Conservation (phyloP, 2,113 vertebrate genomes). For the Ctenodactylus gundi region DNA sequence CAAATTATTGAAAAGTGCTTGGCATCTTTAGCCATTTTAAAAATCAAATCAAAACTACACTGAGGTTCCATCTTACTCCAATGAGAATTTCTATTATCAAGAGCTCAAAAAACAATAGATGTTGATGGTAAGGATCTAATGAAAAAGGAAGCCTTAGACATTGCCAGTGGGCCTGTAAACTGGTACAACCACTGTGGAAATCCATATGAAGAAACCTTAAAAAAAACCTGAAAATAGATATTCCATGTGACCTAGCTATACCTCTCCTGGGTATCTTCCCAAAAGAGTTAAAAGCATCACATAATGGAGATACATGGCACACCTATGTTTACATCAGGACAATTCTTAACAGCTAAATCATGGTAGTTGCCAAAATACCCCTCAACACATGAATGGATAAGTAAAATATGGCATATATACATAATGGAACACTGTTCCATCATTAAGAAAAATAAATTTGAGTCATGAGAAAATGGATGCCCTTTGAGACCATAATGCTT, state of each 20-base stretch:
- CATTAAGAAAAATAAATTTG: background rate
- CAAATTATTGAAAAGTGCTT: background rate
- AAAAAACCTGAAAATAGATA: background rate
- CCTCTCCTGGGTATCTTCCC: too few species aligned
- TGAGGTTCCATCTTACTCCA: background rate
- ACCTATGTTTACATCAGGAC: background rate
- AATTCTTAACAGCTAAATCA: background rate
- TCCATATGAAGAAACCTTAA: background rate
- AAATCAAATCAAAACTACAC: background rate
- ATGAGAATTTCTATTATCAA: background rate
- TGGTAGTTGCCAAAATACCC: too few species aligned
- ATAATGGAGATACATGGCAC: background rate
- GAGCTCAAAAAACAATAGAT: too few species aligned
- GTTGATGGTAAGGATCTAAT: too few species aligned
- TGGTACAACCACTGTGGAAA: background rate
- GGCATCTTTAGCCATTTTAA: background rate
- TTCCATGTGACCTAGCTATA: background rate
- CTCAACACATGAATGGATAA: background rate
- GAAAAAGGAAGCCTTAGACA: background rate
- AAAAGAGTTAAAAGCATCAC: background rate
- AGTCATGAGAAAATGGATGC: background rate
- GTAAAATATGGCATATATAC: background rate
- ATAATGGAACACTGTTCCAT: background rate
- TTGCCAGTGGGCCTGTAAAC: background rate
- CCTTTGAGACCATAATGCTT: background rate